phyloP scores from a whole-genome alignment of 2,888 invertebrate genomes.

The Nemotelus pantherinus region DNA sequence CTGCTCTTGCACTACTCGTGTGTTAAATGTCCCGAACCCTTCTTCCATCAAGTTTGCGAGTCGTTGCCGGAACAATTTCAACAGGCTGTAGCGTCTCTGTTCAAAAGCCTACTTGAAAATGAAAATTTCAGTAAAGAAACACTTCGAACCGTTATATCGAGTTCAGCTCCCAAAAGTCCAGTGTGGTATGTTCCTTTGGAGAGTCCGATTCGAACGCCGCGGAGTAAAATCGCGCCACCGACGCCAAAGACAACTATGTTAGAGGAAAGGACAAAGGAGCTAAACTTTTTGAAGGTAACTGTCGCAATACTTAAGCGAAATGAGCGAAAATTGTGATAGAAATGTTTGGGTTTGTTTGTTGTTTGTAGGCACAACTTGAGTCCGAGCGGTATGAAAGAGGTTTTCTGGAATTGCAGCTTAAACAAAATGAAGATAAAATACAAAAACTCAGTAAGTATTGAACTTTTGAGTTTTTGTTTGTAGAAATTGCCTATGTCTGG shows the following conservation, averaged over 20 bases:
- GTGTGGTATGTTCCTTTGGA: conserved; percentile 32
- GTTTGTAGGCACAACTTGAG: conserved; percentile 58
- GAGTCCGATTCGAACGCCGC: conserved; percentile 55
- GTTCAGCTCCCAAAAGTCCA: conserved; percentile 39
- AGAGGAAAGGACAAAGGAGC: conserved; percentile 59
- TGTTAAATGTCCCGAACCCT: conserved; percentile 56
- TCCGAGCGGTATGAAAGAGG: conserved; percentile 61
- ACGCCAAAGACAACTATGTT: conserved; percentile 60
- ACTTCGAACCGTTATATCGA: conserved; percentile 56
- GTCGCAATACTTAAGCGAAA: neutral
- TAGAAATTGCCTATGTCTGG: no score
- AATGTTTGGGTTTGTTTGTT: neutral
- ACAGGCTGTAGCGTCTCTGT: conserved; percentile 57
- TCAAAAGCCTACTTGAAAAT: conserved; percentile 55
- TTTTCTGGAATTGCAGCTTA: conserved; percentile 58
- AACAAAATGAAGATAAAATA: conserved; percentile 58
- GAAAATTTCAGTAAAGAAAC: conserved; percentile 54
- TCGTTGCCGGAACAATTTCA: conserved; percentile 57
- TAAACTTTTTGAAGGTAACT: conserved; percentile 58
- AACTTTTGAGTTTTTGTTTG: no score
- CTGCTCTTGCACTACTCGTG: conserved; percentile 62
- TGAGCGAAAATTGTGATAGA: neutral
- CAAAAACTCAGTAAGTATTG: conserved; percentile 55
- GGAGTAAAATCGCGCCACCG: conserved; percentile 55
- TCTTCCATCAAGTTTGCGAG: conserved; percentile 60